Base-by-base conservation (phyloP, 2,113 vertebrate genomes). In the Tachysurus fulvidraco region DNA sequence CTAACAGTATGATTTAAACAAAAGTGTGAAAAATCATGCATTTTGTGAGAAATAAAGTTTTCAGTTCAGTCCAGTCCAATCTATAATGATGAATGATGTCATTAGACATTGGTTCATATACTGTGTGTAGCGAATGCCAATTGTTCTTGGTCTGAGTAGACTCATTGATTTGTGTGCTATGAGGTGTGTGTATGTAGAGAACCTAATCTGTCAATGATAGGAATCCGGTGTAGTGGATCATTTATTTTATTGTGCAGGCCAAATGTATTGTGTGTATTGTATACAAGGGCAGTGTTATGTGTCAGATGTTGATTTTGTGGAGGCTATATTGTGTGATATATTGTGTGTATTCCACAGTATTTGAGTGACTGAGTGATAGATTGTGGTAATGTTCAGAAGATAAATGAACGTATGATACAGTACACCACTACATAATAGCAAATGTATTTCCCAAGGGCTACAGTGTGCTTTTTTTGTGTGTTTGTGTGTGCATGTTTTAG, bases 331-430 rank as follows among this genome's bases (percentile, higher is more conserved):
- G 44, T 76, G 44, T 52, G 44, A 76, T 76, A 76, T 52, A 50
- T 25, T 74, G 71, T 74, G 41, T 74, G 19, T 74, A 25, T 76
- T 76, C 44, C 21, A 52, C 23, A 52, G 23, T n/a, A 76, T 76
- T 76, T 76, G 44, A 50, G 11, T 52, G 44, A 14, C 21, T 21
- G 54, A 57, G 28, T 36, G 54, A 79, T 57, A 30, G 17, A 79
- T 79, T 54, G 50, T 17, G 6, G 14, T 55, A 9, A 54, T 79
- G 50, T 79, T 78, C 28, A 50, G 69, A 77, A 65, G 81, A 83
- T 50, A 79, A 83, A 87, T 77, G 71, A 83, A 67, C 19, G 65
- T 57, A 87, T 77, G 81, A 87, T 77, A n/a, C 46, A 64, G 83
- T 77, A n/a, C 46, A 64, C 3, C 44, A 23, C 67, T 54, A 44